Conservation (phyloP, 2,113 vertebrate genomes). For the Dasyprocta punctata region DNA sequence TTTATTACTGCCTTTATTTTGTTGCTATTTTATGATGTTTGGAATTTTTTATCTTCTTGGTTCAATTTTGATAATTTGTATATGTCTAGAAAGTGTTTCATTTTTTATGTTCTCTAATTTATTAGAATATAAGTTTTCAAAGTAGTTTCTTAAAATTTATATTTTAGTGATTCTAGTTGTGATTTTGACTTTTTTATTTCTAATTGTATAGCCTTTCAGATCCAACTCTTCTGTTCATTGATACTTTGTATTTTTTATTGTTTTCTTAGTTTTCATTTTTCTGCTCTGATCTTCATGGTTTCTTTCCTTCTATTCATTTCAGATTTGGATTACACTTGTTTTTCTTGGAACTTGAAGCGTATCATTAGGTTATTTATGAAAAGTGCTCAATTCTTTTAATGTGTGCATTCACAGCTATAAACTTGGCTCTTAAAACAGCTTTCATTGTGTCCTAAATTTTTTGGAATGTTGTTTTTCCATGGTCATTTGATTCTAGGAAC, state of each 20-base stretch:
- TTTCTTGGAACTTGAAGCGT: not conserved
- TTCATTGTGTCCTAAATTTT: not conserved
- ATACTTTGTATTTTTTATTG: not conserved
- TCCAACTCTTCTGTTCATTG: not conserved
- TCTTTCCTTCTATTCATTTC: not conserved
- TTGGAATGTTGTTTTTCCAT: not conserved
- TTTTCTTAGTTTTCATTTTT: not conserved
- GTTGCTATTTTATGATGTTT: not conserved
- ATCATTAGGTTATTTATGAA: not conserved
- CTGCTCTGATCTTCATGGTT: not conserved
- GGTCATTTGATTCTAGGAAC: not conserved
- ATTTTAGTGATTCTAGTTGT: not conserved
- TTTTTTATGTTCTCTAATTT: not conserved
- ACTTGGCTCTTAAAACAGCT: not conserved
- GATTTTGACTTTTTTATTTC: not conserved
- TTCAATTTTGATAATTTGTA: not conserved
- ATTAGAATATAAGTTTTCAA: not conserved
- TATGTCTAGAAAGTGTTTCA: not conserved
- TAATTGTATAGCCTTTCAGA: not conserved
- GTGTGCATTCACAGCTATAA: not conserved
- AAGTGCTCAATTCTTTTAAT: not conserved
- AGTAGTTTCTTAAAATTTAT: not conserved
- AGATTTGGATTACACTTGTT: not conserved
- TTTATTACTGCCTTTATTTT: not conserved
- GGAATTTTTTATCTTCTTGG: not conserved